Evolutionary conservation across 92 coral and sea anemone genomes (phyloP).

Genomic region (Umimayanthus chanpuru): DNA sequence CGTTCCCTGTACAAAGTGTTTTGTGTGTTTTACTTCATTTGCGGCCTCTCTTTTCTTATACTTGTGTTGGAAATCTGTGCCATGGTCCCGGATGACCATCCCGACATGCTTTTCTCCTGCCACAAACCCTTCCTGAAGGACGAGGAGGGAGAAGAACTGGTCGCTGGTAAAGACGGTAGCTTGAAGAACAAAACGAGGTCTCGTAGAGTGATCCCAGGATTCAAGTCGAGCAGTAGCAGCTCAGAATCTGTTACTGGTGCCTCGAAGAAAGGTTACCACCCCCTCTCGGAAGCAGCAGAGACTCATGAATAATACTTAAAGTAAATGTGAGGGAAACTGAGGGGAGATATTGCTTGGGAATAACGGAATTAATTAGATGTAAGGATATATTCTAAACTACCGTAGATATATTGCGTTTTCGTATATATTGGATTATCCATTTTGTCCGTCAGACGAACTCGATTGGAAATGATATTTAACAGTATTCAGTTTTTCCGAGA

Average conservation of each 20-base stretch:
- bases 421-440: background rate
- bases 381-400: too few species aligned
- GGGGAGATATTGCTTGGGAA: too few species aligned
- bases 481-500: too few species aligned
- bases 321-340: background rate
- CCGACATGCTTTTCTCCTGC: conserved; percentile 99
- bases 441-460: background rate
- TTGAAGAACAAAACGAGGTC: conserved; percentile 24
- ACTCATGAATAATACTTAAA: background rate
- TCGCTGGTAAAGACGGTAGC: conserved; percentile 8
- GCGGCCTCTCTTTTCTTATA: conserved; percentile 91
- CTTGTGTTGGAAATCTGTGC: conserved; percentile 95
- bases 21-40: conserved; percentile 88
- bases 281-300: conserved; percentile 35
- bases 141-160: conserved; percentile 67
- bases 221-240: conserved; percentile 18
- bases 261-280: conserved; percentile 25
- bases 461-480: background rate
- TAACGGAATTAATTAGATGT: background rate
- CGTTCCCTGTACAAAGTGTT: conserved; percentile 83
- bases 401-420: background rate
- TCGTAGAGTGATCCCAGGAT: conserved; percentile 37
- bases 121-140: conserved; percentile 90
- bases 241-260: conserved; percentile 13
- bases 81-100: conserved; percentile 99